Base-by-base conservation (phyloP, 2,797 vertebrate species). In the Gorsachius magnificus region DNA sequence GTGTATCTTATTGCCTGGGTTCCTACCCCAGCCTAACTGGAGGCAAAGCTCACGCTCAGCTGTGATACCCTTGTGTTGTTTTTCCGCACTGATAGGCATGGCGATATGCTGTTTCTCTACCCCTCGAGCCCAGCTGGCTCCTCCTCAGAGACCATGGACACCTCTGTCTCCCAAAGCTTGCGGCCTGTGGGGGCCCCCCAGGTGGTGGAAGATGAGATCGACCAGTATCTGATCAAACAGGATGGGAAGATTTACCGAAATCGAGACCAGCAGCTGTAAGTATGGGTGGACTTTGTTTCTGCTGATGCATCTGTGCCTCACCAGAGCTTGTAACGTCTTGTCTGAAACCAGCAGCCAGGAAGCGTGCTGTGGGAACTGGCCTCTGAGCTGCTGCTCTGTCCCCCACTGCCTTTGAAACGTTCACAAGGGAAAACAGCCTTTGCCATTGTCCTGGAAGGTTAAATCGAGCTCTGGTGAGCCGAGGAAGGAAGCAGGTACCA, bases 171-270 rank as follows among this genome's bases (percentile, higher is more conserved):
- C 13, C 80, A 97, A 53, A 97, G 98, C 69, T 91, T 98, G 5
- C 98, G 98, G 72, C 98, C 98, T 22, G 93, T 92, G n/a, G 99
- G 98, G 0, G 94, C 98, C 5, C 98, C 98, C 31, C 98, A 98
- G 45, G 98, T 99, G 96, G 98, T 98, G 68, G 99, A 99, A 79
- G 99, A 99, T 8, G 99, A 99, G 91, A 99, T 99, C 0, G 99
- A 99, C 96, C 99, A 99, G 96, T 99, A 99, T 94, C 98, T 99
- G 97, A 98, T 98, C 96, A 99, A 99, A 89, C 99, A 99, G 95
- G 99, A 99, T 1, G 99, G 99, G 82, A 99, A 99, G 97, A 99
- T 99, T 95, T 99, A 99, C 97, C 96, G 99, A 86, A 99, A 98
- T 97, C 97, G 92, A 96, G 99, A 99, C 93, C 98, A 99, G 10